phyloP scores from a whole-genome alignment of 2,888 invertebrate species.

The Drosophila monieri region DNA sequence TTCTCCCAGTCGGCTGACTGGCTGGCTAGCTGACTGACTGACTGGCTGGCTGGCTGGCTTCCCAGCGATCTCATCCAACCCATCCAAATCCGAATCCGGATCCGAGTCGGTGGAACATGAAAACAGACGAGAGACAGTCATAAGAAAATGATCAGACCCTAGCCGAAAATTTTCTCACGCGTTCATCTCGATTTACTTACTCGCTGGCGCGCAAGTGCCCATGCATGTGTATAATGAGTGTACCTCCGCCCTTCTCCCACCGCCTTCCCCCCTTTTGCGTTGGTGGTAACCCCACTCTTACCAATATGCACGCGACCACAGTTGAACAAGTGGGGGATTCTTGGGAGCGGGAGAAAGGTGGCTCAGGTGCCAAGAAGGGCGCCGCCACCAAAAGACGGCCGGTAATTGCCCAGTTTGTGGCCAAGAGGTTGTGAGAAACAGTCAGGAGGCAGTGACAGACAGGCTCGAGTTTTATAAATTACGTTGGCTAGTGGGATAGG shows the following conservation, averaged over 20 bases:
- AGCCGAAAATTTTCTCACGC: conserved; percentile 73
- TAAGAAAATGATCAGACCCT: conserved; percentile 52
- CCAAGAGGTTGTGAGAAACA: conserved; percentile 58
- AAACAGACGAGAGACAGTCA: conserved; percentile 55
- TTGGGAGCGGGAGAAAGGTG: conserved; percentile 24
- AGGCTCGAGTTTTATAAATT: conserved; percentile 42
- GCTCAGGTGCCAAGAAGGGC: conserved; percentile 21
- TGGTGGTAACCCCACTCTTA: conserved; percentile 46
- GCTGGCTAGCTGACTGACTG: conserved; percentile 27
- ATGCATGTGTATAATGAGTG: conserved; percentile 29
- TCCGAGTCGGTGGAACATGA: conserved; percentile 49
- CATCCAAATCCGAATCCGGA: neutral
- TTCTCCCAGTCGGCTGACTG: conserved; percentile 48
- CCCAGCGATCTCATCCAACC: conserved; percentile 41
- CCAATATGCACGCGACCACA: conserved; percentile 70
- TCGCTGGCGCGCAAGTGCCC: conserved; percentile 41
- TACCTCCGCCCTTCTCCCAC: neutral
- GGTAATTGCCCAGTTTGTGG: conserved; percentile 12
- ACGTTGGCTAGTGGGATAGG: conserved; percentile 5
- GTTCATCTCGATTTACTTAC: conserved; percentile 73
- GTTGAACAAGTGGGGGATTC: conserved; percentile 38
- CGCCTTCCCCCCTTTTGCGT: conserved; percentile 29
- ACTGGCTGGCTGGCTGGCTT: conserved; percentile 35
- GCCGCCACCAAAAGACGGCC: neutral
- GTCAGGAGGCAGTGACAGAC: conserved; percentile 21